These are phyloP conservation scores for Oriolus oriolus DNA, from an alignment of 2,113 vertebrate species.

Conservation along the genomic window DNA sequence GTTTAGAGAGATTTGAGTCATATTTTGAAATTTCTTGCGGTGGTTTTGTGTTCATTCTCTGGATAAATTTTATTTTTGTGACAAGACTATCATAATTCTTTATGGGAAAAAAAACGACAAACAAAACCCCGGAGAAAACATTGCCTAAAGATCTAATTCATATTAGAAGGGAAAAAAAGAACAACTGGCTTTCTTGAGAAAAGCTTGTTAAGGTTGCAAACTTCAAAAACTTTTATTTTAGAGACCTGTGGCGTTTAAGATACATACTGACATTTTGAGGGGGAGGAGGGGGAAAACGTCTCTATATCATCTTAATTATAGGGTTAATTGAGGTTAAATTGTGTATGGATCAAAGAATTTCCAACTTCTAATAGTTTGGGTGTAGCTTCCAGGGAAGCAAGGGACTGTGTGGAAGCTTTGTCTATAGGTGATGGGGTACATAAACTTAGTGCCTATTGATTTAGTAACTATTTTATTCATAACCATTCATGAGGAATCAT, in stretches of 20 bases:
- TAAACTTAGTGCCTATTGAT: constrained; percentile 37
- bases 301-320: background rate
- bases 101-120: background rate
- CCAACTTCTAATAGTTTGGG: background rate
- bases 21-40: background rate
- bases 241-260: background rate
- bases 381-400: background rate
- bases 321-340: background rate
- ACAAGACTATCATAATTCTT: background rate
- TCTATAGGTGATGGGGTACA: background rate
- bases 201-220: background rate
- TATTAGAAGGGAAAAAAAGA: background rate
- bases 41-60: background rate
- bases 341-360: background rate
- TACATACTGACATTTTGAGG: background rate
- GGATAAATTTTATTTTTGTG: background rate
- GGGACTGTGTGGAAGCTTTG: background rate
- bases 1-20: background rate
- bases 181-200: background rate
- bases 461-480: constrained; percentile 50
- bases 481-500: constrained; percentile 39
- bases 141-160: background rate
- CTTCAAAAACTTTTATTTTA: background rate
- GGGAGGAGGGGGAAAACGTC: background rate
- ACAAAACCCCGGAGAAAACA: background rate